These are phyloP conservation scores for Serripes groenlandicus DNA, from an alignment of 2,888 invertebrate genomes.

Conservation along the genomic window DNA sequence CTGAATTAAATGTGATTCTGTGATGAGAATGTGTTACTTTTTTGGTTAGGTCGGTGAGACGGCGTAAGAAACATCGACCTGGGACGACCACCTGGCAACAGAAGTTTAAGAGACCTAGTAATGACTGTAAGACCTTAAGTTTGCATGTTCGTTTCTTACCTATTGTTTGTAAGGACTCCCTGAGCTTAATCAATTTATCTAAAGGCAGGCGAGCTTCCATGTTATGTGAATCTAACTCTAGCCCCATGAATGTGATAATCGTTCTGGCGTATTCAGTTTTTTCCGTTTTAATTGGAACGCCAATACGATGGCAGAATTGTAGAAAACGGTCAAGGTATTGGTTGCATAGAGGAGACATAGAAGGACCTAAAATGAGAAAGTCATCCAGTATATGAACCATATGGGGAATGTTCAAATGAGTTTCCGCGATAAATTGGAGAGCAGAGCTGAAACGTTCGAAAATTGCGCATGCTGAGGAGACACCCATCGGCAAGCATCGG, in stretches of 20 bases:
- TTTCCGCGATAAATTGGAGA: conserved; percentile 6
- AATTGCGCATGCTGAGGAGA: conserved; percentile 28
- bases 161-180: background rate
- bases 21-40: conserved; percentile 40
- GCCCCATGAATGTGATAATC: conserved; percentile 37
- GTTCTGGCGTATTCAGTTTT: conserved; percentile 33
- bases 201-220: conserved; percentile 46
- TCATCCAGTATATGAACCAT: conserved; percentile 46
- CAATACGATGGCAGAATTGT: conserved; percentile 16
- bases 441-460: conserved; percentile 38
- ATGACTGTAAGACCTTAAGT: background rate
- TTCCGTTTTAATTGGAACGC: conserved; percentile 37
- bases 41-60: conserved; percentile 45
- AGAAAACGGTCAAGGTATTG: too few species aligned
- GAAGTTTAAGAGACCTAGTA: conserved; percentile 55
- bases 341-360: too few species aligned
- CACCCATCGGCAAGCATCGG: conserved; percentile 41
- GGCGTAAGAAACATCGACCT: conserved; percentile 41
- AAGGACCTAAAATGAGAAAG: conserved; percentile 36
- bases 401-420: background rate
- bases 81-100: conserved; percentile 46
- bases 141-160: conserved; percentile 7
- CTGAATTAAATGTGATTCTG: conserved; percentile 29
- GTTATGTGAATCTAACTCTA: conserved; percentile 43
- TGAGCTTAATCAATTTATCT: conserved; percentile 32